Evolutionary conservation across 2,113 vertebrate species (phyloP).

Genomic region (Chamaea fasciata): DNA sequence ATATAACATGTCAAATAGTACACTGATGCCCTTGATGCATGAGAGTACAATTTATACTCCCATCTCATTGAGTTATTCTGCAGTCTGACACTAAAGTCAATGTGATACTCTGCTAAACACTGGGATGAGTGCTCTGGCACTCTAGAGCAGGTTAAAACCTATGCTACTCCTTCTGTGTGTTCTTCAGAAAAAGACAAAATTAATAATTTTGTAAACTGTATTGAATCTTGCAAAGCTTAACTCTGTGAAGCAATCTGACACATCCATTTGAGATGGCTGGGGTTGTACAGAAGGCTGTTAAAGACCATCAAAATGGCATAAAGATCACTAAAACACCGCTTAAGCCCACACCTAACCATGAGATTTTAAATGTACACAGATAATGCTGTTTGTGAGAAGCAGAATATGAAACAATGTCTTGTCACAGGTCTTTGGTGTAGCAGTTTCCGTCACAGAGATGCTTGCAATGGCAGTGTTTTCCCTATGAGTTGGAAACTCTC

Average conservation of each 20-base stretch:
- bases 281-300: not conserved
- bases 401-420: not conserved
- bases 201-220: not conserved
- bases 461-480: not conserved
- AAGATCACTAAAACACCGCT: not conserved
- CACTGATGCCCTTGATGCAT: not conserved
- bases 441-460: not conserved
- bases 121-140: not conserved
- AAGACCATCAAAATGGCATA: not conserved
- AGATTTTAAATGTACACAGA: not conserved
- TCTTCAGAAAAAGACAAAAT: not conserved
- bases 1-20: not conserved
- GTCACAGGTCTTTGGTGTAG: not conserved
- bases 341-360: not conserved
- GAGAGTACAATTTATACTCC: not conserved
- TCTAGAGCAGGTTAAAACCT: not conserved
- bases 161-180: accelerated
- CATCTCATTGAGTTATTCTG: not conserved
- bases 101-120: not conserved
- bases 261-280: not conserved
- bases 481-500: not conserved
- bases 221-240: not conserved
- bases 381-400: not conserved
- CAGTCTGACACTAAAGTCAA: not conserved
- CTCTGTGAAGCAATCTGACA: not conserved